Conservation (phyloP, 2,113 vertebrate genomes). For the Chauna torquata region DNA sequence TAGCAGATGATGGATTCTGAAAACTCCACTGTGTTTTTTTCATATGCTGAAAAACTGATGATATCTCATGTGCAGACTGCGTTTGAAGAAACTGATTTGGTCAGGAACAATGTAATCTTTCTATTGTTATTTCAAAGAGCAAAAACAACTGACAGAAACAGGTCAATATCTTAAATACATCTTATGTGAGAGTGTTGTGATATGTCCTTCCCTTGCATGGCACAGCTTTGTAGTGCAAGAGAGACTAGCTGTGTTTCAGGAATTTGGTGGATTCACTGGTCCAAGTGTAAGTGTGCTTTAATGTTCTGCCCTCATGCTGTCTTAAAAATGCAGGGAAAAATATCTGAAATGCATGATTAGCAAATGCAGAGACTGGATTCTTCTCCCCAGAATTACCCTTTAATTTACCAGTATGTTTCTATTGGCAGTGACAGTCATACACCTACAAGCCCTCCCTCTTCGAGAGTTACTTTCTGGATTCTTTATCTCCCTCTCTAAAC, state of each 20-base stretch:
- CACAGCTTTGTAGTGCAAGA: neutral
- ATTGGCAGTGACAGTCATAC: neutral
- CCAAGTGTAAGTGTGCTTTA: accelerated
- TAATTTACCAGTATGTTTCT: neutral
- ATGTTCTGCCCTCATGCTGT: neutral
- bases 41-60: neutral
- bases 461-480: neutral
- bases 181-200: neutral
- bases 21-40: neutral
- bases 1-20: neutral
- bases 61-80: neutral
- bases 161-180: neutral
- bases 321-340: neutral
- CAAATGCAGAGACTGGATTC: neutral
- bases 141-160: neutral
- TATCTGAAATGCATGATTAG: neutral
- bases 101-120: neutral
- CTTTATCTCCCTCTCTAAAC: neutral
- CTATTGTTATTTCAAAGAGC: neutral
- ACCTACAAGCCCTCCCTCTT: neutral
- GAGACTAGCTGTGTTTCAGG: neutral
- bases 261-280: neutral
- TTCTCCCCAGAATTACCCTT: neutral
- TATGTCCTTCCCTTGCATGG: neutral
- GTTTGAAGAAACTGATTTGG: neutral